Base-by-base conservation (phyloP, 2,888 invertebrate genomes). In the Eutolmus rufibarbis region DNA sequence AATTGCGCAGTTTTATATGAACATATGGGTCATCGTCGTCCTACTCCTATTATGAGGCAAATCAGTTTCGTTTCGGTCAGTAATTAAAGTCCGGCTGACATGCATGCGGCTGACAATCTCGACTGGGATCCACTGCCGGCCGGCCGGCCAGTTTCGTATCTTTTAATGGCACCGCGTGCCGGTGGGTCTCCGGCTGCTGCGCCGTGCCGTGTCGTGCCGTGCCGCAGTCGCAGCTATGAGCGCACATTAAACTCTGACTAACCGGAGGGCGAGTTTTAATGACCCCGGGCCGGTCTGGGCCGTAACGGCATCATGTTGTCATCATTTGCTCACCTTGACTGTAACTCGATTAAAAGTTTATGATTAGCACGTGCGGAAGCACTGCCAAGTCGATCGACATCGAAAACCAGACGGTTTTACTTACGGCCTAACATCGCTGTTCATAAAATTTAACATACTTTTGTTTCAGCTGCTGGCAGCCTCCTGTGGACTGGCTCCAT, bases 21-120 rank as follows among this genome's bases (percentile, higher is more conserved):
- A 66, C 85, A 86, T 86, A 78, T 79, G 86, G 86, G 86, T 86
- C 86, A 86, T 79, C 78, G 86, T 51, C 86, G 66, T 86, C 66
- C 86, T 46, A 79, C 66, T 66, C 86, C 77, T 86, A 84, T 84
- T 84, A 84, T 84, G 82, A 84, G 66, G 82, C 66, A 84, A 84
- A 84, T 84, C 82, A 84, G 82, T 84, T 84, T 84, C 82, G 82
- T 84, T 84, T 84, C 66, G 82, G 82, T 23, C 82, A 66, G 66
- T 84, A 66, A 84, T 84, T 84, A 84, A 84, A 84, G 66, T 23
- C 82, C 82, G 23, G 37, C 66, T 37, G 82, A 57, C 82, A 84
- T 84, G 82, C 82, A 84, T 23, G 12, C 23, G 66, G 66, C 66
- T 66, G 66, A 66, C 66, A 66, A 23, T 51, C 66, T 12, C 66